Evolutionary conservation across 2,797 vertebrate species (phyloP).

Genomic region (Rhincodon typus): DNA sequence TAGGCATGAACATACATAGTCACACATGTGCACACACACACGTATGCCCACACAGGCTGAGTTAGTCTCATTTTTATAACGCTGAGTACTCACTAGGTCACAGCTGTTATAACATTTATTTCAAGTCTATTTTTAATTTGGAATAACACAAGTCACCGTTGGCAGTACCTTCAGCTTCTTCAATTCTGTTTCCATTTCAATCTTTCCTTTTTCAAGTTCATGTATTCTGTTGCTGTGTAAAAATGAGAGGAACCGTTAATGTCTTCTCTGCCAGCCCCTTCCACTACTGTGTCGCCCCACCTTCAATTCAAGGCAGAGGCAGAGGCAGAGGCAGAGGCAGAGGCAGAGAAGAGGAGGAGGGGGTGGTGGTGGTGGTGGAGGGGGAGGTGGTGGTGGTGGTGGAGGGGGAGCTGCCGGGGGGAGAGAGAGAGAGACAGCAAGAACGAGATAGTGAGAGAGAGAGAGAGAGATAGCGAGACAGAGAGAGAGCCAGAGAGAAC

Average conservation of each 20-base stretch:
- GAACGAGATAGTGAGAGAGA: too few species aligned
- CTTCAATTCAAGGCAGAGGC: background rate
- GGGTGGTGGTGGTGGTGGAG: too few species aligned
- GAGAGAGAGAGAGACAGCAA: too few species aligned
- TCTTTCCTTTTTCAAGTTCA: slow-evolving; percentile 34
- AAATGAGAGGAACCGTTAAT: slow-evolving; percentile 1
- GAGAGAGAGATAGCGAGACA: too few species aligned
- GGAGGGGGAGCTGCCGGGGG: too few species aligned
- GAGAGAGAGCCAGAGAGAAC: background rate
- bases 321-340: background rate
- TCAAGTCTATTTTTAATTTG: background rate
- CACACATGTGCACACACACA: background rate
- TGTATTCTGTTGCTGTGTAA: slow-evolving; percentile 39
- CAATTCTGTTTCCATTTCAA: slow-evolving; percentile 36
- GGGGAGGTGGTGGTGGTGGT: too few species aligned
- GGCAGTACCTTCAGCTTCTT: slow-evolving; percentile 26
- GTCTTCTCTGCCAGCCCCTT: background rate
- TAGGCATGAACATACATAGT: background rate
- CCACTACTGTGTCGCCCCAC: background rate
- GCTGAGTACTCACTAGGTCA: background rate
- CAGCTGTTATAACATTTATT: background rate
- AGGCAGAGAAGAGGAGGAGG: background rate
- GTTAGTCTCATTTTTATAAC: background rate
- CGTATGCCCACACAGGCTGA: background rate
- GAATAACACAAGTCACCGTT: too few species aligned